Evolutionary conservation across 2,797 vertebrate genomes (phyloP).

Genomic region (Gymnocypris eckloni): DNA sequence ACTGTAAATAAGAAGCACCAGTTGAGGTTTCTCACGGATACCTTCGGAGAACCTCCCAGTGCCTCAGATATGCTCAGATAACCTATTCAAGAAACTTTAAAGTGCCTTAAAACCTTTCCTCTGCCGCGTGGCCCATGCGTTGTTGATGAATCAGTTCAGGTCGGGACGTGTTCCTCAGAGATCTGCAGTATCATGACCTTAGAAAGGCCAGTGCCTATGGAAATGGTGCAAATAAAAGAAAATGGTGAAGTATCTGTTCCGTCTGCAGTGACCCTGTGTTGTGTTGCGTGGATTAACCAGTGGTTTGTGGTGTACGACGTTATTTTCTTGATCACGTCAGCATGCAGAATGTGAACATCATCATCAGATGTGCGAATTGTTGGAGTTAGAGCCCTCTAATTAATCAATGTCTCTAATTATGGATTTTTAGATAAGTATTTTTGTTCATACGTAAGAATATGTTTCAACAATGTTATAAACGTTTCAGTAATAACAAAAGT

Average conservation of each 20-base stretch:
- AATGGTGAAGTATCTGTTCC: background rate
- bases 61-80: background rate
- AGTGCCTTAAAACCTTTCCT: background rate
- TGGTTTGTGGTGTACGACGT: background rate
- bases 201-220: background rate
- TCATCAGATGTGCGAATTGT: background rate
- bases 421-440: background rate
- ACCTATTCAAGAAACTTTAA: background rate
- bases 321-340: constrained; percentile 21
- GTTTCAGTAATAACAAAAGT: too few species aligned
- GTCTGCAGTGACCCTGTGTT: background rate
- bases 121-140: background rate
- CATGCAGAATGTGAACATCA: constrained; percentile 73
- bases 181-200: too few species aligned
- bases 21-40: background rate
- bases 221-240: background rate
- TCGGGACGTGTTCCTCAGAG: background rate
- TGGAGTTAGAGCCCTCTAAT: background rate
- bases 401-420: background rate
- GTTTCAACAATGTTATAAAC: background rate
- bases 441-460: too few species aligned
- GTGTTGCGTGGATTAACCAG: too few species aligned
- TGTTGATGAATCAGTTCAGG: background rate
- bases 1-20: background rate
- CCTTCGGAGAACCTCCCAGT: background rate